phyloP scores from a whole-genome alignment of 2,888 invertebrate species.

The Luperina nickerlii region DNA sequence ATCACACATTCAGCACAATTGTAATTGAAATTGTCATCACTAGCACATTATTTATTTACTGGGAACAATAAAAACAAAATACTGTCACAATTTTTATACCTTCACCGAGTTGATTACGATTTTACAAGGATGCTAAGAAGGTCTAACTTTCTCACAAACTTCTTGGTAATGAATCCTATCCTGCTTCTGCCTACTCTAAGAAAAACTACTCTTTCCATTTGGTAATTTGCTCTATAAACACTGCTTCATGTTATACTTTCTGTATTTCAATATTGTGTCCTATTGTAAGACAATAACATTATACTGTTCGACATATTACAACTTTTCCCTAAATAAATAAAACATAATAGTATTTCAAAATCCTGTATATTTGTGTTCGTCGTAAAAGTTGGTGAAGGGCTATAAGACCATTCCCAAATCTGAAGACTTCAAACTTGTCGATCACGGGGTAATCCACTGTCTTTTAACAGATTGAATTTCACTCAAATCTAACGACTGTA shows the following conservation, averaged over 20 bases:
- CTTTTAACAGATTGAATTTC: too few relatives aligned
- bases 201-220: slow-evolving; percentile 8
- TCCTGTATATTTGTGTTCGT: too few relatives aligned
- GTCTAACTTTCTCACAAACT: not conserved
- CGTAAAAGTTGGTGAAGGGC: too few relatives aligned
- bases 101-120: not conserved
- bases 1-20: not conserved
- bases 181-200: slow-evolving; percentile 11
- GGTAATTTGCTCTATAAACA: slow-evolving; percentile 25
- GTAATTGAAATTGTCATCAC: too few relatives aligned
- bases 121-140: not conserved
- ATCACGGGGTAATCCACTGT: too few relatives aligned
- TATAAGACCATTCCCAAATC: too few relatives aligned
- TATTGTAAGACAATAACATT: not conserved
- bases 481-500: too few relatives aligned
- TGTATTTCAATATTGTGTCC: not conserved
- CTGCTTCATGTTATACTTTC: not conserved
- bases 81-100: too few relatives aligned
- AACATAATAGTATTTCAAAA: too few relatives aligned
- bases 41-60: not conserved
- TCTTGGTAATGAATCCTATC: not conserved
- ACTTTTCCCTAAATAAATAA: not conserved
- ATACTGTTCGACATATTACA: not conserved
- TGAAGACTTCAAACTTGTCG: too few relatives aligned
- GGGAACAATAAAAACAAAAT: not conserved